Evolutionary conservation across 2,888 invertebrate genomes (phyloP).

Genomic region (Eledona agricola): DNA sequence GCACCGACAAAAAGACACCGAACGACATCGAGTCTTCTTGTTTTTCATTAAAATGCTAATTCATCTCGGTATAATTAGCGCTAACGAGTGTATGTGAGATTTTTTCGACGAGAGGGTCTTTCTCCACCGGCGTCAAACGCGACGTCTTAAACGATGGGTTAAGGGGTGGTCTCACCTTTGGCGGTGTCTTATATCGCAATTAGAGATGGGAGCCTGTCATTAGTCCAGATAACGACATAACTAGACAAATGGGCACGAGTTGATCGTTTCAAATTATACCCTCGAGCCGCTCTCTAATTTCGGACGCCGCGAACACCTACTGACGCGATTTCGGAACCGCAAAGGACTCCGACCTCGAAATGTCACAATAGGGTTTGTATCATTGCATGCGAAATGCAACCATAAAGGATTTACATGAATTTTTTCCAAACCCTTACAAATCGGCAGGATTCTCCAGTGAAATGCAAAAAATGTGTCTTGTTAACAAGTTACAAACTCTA

Average conservation of each 20-base stretch:
- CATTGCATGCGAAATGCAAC: too few relatives aligned
- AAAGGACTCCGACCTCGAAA: slow-evolving; percentile 20
- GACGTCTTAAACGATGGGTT: slow-evolving; percentile 30
- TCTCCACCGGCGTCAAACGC: slow-evolving; percentile 2
- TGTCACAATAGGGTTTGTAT: too few relatives aligned
- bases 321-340: slow-evolving; percentile 36
- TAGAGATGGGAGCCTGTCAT: slow-evolving; percentile 61
- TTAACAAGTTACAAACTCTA: too few relatives aligned
- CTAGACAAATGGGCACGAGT: slow-evolving; percentile 63
- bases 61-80: slow-evolving; percentile 42
- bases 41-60: slow-evolving; percentile 50
- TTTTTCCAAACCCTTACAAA: too few relatives aligned
- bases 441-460: too few relatives aligned
- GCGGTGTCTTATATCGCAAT: slow-evolving; percentile 57
- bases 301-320: slow-evolving; percentile 55
- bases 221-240: slow-evolving; percentile 62
- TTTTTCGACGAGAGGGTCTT: slow-evolving; percentile 1
- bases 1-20: slow-evolving; percentile 45
- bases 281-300: slow-evolving; percentile 62
- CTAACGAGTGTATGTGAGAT: slow-evolving; percentile 39
- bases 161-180: slow-evolving; percentile 58
- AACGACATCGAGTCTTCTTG: too few relatives aligned
- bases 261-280: slow-evolving; percentile 59
- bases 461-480: too few relatives aligned
- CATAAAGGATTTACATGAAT: too few relatives aligned